These are phyloP conservation scores for Heteronetta atricapilla DNA, from an alignment of 2,113 vertebrate genomes.

Conservation along the genomic window DNA sequence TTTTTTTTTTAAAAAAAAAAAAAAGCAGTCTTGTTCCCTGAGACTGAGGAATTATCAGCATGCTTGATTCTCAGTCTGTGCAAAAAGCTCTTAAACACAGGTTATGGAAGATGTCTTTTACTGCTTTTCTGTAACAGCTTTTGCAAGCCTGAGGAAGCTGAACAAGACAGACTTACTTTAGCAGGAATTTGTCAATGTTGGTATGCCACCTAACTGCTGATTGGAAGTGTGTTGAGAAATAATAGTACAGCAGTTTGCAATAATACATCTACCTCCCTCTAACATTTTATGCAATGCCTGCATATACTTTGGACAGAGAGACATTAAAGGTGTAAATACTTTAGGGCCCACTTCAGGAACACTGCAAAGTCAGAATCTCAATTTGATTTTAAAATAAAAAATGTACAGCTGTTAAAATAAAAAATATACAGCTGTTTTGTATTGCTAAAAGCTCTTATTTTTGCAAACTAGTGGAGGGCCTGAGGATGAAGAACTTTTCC, in stretches of 20 bases:
- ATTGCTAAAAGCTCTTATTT: neutral
- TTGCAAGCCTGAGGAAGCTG: neutral
- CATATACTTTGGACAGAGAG: neutral
- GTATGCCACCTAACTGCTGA: neutral
- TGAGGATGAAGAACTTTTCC: neutral
- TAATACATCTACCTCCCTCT: neutral
- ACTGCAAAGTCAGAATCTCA: neutral
- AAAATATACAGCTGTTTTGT: neutral
- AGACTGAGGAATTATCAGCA: neutral
- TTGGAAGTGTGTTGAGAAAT: neutral
- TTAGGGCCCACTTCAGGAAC: neutral
- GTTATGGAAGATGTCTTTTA: neutral
- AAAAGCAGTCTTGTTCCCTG: neutral
- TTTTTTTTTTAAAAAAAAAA: neutral
- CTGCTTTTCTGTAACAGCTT: neutral
- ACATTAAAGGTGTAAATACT: neutral
- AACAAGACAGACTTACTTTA: neutral
- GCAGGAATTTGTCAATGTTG: neutral
- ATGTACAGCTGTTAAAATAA: neutral
- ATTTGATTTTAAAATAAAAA: rapidly evolving
- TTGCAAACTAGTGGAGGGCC: neutral
- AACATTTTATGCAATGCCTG: neutral
- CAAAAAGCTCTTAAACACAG: neutral
- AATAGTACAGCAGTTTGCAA: neutral
- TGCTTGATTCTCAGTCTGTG: neutral